A percentile compares a stretch with the other conserved stretches of the same genome.
phyloP scores from a whole-genome alignment of 2,113 vertebrate species.

The Semicossyphus pulcher region DNA sequence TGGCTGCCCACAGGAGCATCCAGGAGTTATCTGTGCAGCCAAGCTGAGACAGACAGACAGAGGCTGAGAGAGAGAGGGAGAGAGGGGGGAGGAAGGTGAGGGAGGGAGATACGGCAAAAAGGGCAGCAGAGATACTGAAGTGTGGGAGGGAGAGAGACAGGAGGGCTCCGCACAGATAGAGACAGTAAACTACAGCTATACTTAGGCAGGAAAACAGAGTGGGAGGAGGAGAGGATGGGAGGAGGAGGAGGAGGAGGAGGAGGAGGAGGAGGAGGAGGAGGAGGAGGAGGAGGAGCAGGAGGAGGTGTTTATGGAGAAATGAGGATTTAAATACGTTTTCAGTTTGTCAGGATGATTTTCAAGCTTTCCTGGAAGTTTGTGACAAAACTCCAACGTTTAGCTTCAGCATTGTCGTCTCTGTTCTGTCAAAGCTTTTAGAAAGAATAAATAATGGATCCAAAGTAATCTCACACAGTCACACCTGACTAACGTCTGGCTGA shows the following conservation, averaged over 20 bases:
- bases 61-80: constrained; percentile 38
- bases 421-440: too few species aligned
- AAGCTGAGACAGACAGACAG: constrained; percentile 63
- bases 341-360: background rate
- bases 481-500: too few species aligned
- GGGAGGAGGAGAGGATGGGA: background rate
- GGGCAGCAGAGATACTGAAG: constrained; percentile 62
- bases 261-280: background rate
- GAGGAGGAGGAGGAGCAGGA: constrained; percentile 5
- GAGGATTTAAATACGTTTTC: background rate
- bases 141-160: constrained; percentile 58
- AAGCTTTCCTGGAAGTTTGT: background rate
- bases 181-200: constrained; percentile 51
- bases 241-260: background rate
- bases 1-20: constrained; percentile 46
- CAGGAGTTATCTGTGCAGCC: constrained; percentile 72
- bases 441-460: too few species aligned
- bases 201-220: constrained; percentile 10
- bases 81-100: constrained; percentile 27
- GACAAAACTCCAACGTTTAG: too few species aligned
- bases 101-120: constrained; percentile 66
- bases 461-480: too few species aligned
- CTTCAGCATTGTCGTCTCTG: too few species aligned
- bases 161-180: constrained; percentile 49
- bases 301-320: background rate